phyloP scores from a whole-genome alignment of 2,113 vertebrate genomes.

The Dendrocopos noguchii region DNA sequence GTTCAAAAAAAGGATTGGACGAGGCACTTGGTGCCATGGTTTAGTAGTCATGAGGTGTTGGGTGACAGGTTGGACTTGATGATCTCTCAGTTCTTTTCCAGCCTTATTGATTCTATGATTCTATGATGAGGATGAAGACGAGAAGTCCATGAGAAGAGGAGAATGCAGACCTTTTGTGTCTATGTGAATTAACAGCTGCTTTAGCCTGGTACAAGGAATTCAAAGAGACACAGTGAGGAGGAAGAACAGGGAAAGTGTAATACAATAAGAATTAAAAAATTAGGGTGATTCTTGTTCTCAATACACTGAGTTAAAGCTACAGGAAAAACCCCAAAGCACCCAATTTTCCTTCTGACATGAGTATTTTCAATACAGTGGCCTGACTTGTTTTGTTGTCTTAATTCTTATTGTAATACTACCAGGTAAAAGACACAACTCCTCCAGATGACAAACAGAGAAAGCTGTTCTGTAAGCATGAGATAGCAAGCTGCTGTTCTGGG shows the following conservation, averaged over 20 bases:
- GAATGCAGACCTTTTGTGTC: accelerated
- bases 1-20: no score
- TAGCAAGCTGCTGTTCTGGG: background rate
- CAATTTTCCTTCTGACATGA: background rate
- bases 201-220: background rate
- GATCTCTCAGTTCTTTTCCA: no score
- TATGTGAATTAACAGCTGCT: background rate
- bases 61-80: no score
- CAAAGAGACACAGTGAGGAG: background rate
- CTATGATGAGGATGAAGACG: background rate
- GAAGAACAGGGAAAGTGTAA: background rate
- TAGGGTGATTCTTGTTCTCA: background rate
- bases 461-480: background rate
- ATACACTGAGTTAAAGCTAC: background rate
- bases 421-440: background rate
- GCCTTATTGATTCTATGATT: no score
- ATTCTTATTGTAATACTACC: no score
- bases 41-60: no score
- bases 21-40: no score
- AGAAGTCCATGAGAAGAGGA: background rate
- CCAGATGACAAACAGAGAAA: background rate
- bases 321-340: background rate
- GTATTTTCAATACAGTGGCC: background rate
- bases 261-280: background rate
- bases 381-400: background rate